Percentiles rank a stretch among this genome's conserved stretches.
Conservation (phyloP, 2,888 invertebrate species). For the Acrocyrtus sp. region DNA sequence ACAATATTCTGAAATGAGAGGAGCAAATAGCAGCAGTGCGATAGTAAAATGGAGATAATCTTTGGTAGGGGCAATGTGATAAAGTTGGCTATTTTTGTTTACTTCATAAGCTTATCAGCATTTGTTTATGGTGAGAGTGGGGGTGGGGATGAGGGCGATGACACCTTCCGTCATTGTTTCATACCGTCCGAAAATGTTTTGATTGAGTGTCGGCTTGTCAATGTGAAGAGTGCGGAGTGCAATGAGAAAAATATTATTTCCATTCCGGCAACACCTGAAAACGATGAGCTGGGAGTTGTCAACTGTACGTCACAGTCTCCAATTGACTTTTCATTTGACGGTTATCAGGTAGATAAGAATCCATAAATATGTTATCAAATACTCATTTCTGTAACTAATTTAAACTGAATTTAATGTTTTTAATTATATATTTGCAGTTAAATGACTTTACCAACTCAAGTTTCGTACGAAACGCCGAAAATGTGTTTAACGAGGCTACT, state of each 20-base stretch:
- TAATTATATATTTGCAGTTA: slow-evolving; percentile 23
- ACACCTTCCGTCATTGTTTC: neutral
- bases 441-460: slow-evolving; percentile 23
- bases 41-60: too few relatives aligned
- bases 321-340: slow-evolving; percentile 36
- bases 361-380: neutral
- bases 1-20: too few relatives aligned
- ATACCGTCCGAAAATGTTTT: slow-evolving; percentile 17
- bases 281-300: slow-evolving; percentile 16
- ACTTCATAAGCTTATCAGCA: too few relatives aligned
- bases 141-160: neutral
- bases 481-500: slow-evolving; percentile 52
- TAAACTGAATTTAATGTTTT: neutral
- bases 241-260: slow-evolving; percentile 22
- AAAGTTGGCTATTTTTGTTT: too few relatives aligned
- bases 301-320: slow-evolving; percentile 48
- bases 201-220: slow-evolving; percentile 30
- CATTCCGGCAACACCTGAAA: slow-evolving; percentile 27
- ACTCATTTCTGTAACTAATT: neutral
- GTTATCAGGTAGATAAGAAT: slow-evolving; percentile 36
- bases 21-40: too few relatives aligned
- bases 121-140: too few relatives aligned
- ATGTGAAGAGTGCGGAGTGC: slow-evolving; percentile 6
- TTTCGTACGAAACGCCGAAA: slow-evolving; percentile 53
- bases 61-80: too few relatives aligned